phyloP scores from a whole-genome alignment of 2,113 vertebrate species.

The Hirundichthys speculiger region DNA sequence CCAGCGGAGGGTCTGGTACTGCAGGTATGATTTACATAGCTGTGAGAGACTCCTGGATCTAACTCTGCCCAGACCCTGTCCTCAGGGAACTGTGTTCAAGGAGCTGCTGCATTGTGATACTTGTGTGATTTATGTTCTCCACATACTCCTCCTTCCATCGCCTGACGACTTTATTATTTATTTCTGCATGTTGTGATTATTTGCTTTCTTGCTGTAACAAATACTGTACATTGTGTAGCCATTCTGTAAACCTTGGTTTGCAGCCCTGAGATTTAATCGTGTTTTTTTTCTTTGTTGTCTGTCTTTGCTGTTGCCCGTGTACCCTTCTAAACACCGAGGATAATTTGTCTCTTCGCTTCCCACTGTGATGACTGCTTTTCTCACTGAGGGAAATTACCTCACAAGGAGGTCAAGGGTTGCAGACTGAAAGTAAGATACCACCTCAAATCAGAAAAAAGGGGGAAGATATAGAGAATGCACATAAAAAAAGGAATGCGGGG shows the following conservation, averaged over 20 bases:
- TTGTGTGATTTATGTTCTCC: constrained; percentile 73
- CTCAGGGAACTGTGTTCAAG: constrained; percentile 61
- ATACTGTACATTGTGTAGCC: constrained; percentile 36
- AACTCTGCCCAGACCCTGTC: constrained; percentile 59
- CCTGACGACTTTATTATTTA: constrained; percentile 75
- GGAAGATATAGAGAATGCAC: background rate
- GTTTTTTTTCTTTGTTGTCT: constrained; percentile 52
- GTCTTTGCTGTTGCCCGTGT: constrained; percentile 69
- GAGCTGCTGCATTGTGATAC: constrained; percentile 77
- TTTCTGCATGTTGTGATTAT: constrained; percentile 75
- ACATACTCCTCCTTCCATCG: constrained; percentile 43
- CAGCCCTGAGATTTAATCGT: constrained; percentile 51
- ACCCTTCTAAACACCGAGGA: constrained; percentile 64
- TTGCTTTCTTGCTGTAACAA: constrained; percentile 59
- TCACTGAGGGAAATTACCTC: constrained; percentile 71
- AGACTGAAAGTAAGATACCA: constrained; percentile 61
- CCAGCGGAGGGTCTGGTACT: constrained; percentile 53
- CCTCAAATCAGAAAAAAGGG: background rate
- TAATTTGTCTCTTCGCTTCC: constrained; percentile 75
- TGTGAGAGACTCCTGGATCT: constrained; percentile 75
- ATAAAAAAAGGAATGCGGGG: background rate
- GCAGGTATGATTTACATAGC: constrained; percentile 79
- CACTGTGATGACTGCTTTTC: constrained; percentile 52
- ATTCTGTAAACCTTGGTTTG: constrained; percentile 54
- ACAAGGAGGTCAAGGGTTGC: constrained; percentile 70